phyloP scores from a whole-genome alignment of 2,888 invertebrate genomes.

The Drosophila sordidula region DNA sequence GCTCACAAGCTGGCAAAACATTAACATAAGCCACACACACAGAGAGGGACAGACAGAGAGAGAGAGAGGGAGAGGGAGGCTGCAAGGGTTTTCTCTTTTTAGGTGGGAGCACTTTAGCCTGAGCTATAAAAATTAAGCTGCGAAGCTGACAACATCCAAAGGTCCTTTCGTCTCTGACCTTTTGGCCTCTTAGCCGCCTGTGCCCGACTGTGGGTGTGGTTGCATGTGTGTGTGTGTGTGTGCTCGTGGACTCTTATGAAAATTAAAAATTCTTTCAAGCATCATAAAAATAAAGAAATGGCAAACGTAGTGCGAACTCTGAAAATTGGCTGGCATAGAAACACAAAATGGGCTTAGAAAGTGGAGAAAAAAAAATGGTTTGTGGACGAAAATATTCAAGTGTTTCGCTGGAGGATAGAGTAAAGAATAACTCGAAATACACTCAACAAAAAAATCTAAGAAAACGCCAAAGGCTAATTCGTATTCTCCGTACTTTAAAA shows the following conservation, averaged over 20 bases:
- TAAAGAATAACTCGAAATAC: background rate
- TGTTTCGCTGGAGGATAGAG: background rate
- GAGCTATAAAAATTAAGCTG: conserved; percentile 74
- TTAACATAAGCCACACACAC: conserved; percentile 65
- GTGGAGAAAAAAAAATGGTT: conserved; percentile 1
- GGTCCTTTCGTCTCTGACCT: conserved; percentile 27
- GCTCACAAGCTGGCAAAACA: conserved; percentile 48
- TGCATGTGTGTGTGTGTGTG: conserved; percentile 7
- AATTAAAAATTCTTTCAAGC: conserved; percentile 77
- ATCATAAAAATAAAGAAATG: conserved; percentile 50
- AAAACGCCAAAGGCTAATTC: no score
- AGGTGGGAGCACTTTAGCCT: conserved; percentile 37
- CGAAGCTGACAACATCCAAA: conserved; percentile 57
- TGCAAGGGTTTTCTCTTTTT: conserved; percentile 16
- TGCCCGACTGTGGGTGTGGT: conserved; percentile 9
- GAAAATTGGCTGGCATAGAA: conserved; percentile 34
- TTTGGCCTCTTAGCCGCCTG: conserved; percentile 12
- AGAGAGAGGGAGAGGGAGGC: background rate
- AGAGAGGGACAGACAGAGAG: background rate
- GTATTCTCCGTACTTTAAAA: background rate
- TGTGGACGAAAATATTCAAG: background rate
- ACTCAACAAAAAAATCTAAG: no score
- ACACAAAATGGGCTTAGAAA: conserved; percentile 11
- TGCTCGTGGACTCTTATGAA: conserved; percentile 68
- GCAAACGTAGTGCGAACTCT: conserved; percentile 12